Evolutionary conservation across 2,113 vertebrate genomes (phyloP), one percentile per base, ranked within the genome.

Genomic region (Irena cyanogastra): DNA sequence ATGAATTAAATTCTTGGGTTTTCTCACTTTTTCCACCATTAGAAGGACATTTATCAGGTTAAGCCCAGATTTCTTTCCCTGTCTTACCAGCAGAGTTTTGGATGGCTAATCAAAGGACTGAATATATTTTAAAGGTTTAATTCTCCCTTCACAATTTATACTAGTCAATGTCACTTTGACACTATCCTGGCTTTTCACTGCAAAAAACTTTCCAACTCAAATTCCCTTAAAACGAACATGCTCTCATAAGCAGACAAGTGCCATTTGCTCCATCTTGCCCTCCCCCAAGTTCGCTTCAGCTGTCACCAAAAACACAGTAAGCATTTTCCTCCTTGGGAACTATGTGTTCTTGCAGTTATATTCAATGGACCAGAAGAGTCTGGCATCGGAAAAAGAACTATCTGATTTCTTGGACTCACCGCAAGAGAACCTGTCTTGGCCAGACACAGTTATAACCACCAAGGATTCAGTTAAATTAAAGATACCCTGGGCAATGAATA

Each of bases 271-370:
- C 63, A 78, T 87, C 69, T 24, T 66, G 89, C 69, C 81, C 89
- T 91, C 49, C 53, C 52, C 20, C 68, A 88, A 90, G 90, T 90
- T 17, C 92, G 89, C 86, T 92, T 91, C 88, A 94, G 93, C 95
- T 96, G 90, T 90, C 93, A 97, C 92, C 93, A 83, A 88, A 95
- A 90, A 30, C 85, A 88, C 72, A 86, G 92, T 81, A 95, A 97
- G 94, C 95, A 95, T 92, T 96, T 96, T 96, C 88, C 85, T 95
- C 53, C 93, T 64, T 66, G 65, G 72, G 95, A 97, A 97, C 94
- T 93, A 41, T 74, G 69, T 93, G 95, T 95, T 96, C 94, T 31
- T 89, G 76, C 83, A 92, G 85, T 86, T 95, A 75, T 19, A 84
- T 7, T 87, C 96, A 95, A 65, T 87, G 90, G 95, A 95, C 93